Evolutionary conservation across 2,888 invertebrate genomes (phyloP).

Genomic region (Caenorhabditis angaria): DNA sequence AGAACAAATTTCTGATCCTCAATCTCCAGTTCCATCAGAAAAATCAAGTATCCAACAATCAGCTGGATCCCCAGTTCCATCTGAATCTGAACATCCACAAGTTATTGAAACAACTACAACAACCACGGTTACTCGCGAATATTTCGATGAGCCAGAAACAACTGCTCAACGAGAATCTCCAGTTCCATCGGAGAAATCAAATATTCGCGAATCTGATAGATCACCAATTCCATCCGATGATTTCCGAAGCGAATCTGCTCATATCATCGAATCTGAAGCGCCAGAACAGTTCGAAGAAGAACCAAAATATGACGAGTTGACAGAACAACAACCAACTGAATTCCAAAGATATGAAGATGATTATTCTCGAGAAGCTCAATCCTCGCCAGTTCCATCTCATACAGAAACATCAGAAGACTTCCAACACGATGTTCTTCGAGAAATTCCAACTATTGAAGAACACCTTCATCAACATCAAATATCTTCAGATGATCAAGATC

Average conservation of each 20-base stretch:
- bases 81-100: conserved; percentile 14
- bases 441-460: no score
- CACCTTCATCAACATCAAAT: no score
- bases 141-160: neutral
- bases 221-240: neutral
- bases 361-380: neutral
- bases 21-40: conserved; percentile 11
- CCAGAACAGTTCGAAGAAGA: neutral
- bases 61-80: conserved; percentile 13
- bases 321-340: neutral
- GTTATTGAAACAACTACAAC: conserved; percentile 18
- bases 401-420: neutral
- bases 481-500: no score
- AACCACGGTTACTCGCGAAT: conserved; percentile 7
- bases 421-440: no score
- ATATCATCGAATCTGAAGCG: neutral
- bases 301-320: neutral
- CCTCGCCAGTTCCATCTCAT: neutral
- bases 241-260: neutral
- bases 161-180: neutral
- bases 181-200: conserved; percentile 3
- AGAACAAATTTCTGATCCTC: neutral
- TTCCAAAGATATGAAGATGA: conserved; percentile 5
- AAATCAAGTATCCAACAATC: neutral
- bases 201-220: neutral